Percentiles rank a stretch among this genome's conserved stretches.
Conservation (phyloP, 2,113 vertebrate species). For the Microtus ochrogaster region DNA sequence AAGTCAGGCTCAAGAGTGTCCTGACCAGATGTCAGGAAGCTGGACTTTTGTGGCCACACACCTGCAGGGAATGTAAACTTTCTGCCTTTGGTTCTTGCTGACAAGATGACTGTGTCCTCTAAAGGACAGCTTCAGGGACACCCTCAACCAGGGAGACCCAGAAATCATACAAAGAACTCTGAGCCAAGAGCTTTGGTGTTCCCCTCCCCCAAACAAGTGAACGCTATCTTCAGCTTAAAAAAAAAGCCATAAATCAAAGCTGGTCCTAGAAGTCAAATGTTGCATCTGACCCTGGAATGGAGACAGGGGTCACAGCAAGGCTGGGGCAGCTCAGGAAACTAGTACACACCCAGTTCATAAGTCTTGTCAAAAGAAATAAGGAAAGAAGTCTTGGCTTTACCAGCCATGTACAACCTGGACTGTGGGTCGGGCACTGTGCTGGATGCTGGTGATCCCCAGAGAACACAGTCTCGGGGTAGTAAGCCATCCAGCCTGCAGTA, state of each 20-base stretch:
- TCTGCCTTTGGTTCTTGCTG: neutral
- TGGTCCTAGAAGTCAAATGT: neutral
- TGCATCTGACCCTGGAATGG: neutral
- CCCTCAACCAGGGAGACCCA: neutral
- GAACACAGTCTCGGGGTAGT: neutral
- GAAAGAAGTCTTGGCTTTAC: neutral
- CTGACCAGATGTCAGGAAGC: neutral
- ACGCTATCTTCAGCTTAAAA: neutral
- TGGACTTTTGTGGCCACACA: neutral
- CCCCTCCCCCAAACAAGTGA: neutral
- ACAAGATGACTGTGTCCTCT: neutral
- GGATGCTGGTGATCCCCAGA: neutral
- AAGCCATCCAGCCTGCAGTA: neutral
- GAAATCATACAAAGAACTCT: neutral
- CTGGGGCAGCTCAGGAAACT: neutral
- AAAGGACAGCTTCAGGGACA: neutral
- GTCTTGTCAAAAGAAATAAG: neutral
- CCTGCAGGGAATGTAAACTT: neutral
- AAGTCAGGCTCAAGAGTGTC: neutral
- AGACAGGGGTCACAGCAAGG: neutral
- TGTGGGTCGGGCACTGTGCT: neutral
- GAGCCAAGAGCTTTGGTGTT: neutral
- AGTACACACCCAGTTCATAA: neutral
- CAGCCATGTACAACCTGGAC: neutral
- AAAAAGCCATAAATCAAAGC: neutral